These are phyloP conservation scores for Rugalucina vietnamica DNA, from an alignment of 2,888 invertebrate species.

Conservation along the genomic window DNA sequence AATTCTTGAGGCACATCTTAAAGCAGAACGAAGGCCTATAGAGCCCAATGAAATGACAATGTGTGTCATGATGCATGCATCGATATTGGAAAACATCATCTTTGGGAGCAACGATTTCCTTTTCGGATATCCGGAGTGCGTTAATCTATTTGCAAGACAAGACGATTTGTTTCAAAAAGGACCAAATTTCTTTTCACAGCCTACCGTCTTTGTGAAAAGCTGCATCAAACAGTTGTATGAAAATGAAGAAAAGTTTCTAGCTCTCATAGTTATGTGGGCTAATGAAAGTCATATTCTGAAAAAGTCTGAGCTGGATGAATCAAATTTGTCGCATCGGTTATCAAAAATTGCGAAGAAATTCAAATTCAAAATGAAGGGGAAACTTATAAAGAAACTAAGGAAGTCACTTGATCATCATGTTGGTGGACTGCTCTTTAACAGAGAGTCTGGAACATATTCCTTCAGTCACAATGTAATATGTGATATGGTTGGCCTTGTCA, in stretches of 20 bases:
- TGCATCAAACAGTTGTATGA: slow-evolving; percentile 37
- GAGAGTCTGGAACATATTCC: slow-evolving; percentile 12
- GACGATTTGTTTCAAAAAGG: slow-evolving; percentile 34
- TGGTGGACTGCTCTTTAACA: slow-evolving; percentile 29
- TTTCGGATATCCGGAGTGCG: slow-evolving; percentile 51
- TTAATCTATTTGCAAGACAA: slow-evolving; percentile 41
- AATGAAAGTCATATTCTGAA: slow-evolving; percentile 15
- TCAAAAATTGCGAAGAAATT: slow-evolving; percentile 16
- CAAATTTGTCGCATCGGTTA: not conserved
- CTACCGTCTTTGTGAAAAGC: slow-evolving; percentile 42
- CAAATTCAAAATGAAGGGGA: slow-evolving; percentile 17
- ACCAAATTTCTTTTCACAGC: slow-evolving; percentile 20
- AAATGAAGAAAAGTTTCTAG: slow-evolving; percentile 45
- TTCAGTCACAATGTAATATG: slow-evolving; percentile 43
- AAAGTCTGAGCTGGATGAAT: slow-evolving; percentile 17
- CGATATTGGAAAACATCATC: not conserved
- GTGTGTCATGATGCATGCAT: slow-evolving; percentile 8
- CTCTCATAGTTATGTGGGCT: slow-evolving; percentile 45
- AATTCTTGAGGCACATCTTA: slow-evolving; percentile 30
- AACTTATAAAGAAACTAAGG: slow-evolving; percentile 7
- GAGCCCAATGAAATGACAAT: not conserved
- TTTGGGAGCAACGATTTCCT: not conserved
- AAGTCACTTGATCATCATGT: slow-evolving; percentile 34
- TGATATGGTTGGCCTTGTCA: slow-evolving; percentile 51
- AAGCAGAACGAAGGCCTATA: not conserved